Evolutionary conservation across 2,113 vertebrate genomes (phyloP).

Genomic region (Pardalotus punctatus): DNA sequence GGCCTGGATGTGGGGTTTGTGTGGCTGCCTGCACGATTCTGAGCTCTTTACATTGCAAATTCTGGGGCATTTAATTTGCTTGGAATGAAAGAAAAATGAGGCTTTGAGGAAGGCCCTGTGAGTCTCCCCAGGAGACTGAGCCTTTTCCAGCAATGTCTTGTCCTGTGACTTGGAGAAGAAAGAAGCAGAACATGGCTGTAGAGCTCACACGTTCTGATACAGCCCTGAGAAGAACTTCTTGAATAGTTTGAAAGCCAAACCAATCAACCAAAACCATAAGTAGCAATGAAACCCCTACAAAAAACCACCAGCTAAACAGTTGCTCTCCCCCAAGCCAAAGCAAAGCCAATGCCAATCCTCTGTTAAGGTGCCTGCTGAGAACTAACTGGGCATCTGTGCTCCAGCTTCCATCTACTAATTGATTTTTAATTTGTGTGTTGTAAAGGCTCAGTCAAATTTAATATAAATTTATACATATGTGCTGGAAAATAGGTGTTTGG

Average conservation of each 20-base stretch:
- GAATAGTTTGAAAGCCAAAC: background rate
- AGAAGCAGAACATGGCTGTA: background rate
- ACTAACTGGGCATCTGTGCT: background rate
- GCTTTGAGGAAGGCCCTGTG: background rate
- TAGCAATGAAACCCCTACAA: background rate
- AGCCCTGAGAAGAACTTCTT: background rate
- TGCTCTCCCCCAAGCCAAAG: background rate
- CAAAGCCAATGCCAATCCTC: background rate
- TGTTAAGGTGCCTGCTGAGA: background rate
- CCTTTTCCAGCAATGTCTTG: background rate
- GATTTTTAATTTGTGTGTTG: background rate
- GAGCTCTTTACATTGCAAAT: background rate
- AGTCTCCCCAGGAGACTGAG: background rate
- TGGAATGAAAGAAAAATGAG: background rate
- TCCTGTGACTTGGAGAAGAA: background rate
- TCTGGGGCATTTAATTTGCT: background rate
- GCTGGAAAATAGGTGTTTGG: background rate
- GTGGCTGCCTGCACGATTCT: rapidly evolving
- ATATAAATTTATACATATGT: background rate
- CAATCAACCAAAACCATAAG: rapidly evolving
- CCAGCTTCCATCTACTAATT: rapidly evolving
- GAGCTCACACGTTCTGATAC: background rate
- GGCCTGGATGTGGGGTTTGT: background rate
- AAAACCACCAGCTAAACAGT: rapidly evolving
- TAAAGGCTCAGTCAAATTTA: background rate